Percentiles rank a stretch among this genome's conserved stretches.
Evolutionary conservation across 2,113 vertebrate species (phyloP).

Genomic region (Plecturocebus donacophilus): DNA sequence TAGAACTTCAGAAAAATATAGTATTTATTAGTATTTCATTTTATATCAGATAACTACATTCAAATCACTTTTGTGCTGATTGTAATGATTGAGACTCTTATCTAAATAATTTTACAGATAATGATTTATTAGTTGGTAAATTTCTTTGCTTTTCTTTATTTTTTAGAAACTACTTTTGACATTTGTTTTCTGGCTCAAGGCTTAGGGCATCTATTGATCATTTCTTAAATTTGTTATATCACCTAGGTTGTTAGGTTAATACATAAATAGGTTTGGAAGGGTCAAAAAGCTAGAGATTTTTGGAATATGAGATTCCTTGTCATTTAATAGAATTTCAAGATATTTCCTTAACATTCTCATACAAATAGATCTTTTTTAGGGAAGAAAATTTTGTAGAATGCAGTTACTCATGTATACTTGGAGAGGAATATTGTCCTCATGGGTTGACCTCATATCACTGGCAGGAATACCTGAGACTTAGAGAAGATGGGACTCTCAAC

Average conservation of each 20-base stretch:
- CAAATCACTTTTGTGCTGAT: neutral
- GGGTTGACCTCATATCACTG: neutral
- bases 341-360: neutral
- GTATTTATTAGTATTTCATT: neutral
- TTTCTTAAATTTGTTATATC: neutral
- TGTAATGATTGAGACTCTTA: neutral
- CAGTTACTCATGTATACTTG: neutral
- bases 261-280: neutral
- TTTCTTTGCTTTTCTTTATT: neutral
- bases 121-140: neutral
- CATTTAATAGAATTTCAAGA: neutral
- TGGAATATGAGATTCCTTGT: neutral
- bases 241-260: neutral
- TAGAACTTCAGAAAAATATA: neutral
- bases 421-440: neutral
- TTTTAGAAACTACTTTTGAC: slow-evolving; percentile 9
- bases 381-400: neutral
- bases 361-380: neutral
- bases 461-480: neutral
- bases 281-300: neutral
- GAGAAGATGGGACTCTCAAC: neutral
- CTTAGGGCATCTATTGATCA: neutral
- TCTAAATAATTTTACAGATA: neutral
- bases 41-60: neutral
- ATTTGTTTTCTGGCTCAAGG: neutral